Conservation (phyloP, 1,140 invertebrate species). For the Catajapyx aquilonaris region DNA sequence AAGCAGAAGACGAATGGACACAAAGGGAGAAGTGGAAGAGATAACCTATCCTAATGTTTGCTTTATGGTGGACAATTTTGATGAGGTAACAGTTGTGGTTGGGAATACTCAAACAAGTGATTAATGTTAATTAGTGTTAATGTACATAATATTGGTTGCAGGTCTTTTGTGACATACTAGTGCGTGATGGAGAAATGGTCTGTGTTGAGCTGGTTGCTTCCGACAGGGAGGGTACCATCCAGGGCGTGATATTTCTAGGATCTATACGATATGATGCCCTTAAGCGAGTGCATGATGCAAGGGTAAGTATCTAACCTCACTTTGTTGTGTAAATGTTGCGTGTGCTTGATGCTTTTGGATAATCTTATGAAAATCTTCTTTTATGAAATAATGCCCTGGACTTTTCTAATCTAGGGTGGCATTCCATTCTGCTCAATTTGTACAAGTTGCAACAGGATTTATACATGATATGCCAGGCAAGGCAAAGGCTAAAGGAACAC, state of each 20-base stretch:
- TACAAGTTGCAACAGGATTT: neutral
- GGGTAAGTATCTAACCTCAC: constrained; percentile 55
- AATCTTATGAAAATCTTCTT: neutral
- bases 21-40: constrained; percentile 93
- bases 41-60: constrained; percentile 98
- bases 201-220: constrained; percentile 90
- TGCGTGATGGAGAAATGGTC: constrained; percentile 94
- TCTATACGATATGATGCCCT: constrained; percentile 93
- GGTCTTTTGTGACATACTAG: constrained; percentile 86
- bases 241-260: constrained; percentile 87
- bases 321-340: neutral
- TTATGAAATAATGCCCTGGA: neutral
- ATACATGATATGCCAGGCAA: too few relatives aligned
- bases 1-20: constrained; percentile 86
- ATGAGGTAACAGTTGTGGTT: constrained; percentile 71
- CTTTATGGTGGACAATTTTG: constrained; percentile 98
- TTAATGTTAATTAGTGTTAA: neutral
- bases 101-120: too few relatives aligned
- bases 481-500: too few relatives aligned
- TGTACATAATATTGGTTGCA: constrained; percentile 18
- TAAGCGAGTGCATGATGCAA: constrained; percentile 87
- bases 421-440: neutral
- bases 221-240: constrained; percentile 57
- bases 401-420: neutral
- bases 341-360: neutral